A percentile compares a stretch with the other conserved stretches of the same genome.
phyloP scores from a whole-genome alignment of 2,888 invertebrate genomes.

The Eumerus sabulonum region DNA sequence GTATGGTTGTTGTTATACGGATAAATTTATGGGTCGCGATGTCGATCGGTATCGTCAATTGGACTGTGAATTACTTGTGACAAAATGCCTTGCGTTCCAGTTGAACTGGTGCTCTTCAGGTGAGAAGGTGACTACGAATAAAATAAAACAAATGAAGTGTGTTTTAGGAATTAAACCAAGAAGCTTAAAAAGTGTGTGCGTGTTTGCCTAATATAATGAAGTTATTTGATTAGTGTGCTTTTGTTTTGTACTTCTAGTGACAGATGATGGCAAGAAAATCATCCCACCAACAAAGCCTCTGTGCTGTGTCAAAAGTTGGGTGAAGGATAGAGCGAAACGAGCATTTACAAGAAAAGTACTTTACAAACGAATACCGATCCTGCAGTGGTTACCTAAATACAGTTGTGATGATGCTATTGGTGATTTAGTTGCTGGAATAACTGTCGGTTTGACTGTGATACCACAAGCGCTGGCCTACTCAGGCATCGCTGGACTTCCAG shows the following conservation, averaged over 20 bases:
- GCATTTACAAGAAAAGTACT: conserved; percentile 85
- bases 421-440: conserved; percentile 93
- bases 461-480: conserved; percentile 93
- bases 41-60: no score
- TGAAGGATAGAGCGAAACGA: conserved; percentile 79
- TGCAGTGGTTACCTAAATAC: conserved; percentile 89
- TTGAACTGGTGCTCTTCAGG: no score
- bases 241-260: no score
- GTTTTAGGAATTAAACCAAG: not conserved
- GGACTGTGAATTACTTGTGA: no score
- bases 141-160: not conserved
- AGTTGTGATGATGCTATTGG: conserved; percentile 86
- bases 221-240: not conserved
- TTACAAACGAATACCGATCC: conserved; percentile 86
- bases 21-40: no score
- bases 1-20: no score
- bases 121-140: not conserved
- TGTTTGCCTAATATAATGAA: no score
- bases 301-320: conserved; percentile 77
- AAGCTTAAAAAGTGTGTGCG: no score
- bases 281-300: conserved; percentile 72
- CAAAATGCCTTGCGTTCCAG: no score
- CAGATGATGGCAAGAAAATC: conserved; percentile 79
- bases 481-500: conserved; percentile 88
- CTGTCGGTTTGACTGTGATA: conserved; percentile 95